These are phyloP conservation scores for Phrynocephalus versicolor DNA, from an alignment of 2,113 vertebrate species.

Conservation along the genomic window DNA sequence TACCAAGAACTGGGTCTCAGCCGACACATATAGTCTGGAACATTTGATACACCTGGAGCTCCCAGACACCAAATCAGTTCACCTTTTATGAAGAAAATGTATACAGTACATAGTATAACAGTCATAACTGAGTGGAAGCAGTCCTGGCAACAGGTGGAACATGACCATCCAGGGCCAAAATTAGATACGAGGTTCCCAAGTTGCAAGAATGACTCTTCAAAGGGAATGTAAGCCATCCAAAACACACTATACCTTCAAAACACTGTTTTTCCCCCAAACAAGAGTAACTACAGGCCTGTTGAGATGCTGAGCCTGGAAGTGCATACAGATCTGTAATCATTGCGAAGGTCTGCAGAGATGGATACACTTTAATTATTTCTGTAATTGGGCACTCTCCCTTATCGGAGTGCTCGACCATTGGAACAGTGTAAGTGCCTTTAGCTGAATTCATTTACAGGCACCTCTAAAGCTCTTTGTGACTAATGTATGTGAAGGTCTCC, in stretches of 20 bases:
- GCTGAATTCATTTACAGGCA: too few relatives aligned
- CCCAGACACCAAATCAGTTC: not conserved
- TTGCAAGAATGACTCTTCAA: not conserved
- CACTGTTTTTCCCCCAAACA: not conserved
- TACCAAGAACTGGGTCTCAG: not conserved
- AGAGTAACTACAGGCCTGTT: too few relatives aligned
- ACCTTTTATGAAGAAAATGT: not conserved
- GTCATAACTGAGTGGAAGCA: not conserved
- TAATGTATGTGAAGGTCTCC: too few relatives aligned
- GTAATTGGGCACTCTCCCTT: too few relatives aligned
- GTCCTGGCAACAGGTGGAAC: not conserved
- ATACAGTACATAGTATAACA: not conserved
- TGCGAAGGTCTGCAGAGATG: too few relatives aligned
- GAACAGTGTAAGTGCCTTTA: too few relatives aligned
- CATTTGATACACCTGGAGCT: not conserved
- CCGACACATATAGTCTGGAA: not conserved
- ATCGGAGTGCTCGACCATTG: too few relatives aligned
- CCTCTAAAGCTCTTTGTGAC: too few relatives aligned
- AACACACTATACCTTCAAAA: not conserved
- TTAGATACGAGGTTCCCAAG: not conserved
- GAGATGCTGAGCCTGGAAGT: too few relatives aligned
- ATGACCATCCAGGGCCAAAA: not conserved
- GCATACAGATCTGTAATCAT: too few relatives aligned
- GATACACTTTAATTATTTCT: too few relatives aligned
- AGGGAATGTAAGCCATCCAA: not conserved